Percentiles rank a stretch among this genome's conserved stretches.
Conservation (phyloP, 2,797 vertebrate genomes). For the Halcyon smyrnensis region DNA sequence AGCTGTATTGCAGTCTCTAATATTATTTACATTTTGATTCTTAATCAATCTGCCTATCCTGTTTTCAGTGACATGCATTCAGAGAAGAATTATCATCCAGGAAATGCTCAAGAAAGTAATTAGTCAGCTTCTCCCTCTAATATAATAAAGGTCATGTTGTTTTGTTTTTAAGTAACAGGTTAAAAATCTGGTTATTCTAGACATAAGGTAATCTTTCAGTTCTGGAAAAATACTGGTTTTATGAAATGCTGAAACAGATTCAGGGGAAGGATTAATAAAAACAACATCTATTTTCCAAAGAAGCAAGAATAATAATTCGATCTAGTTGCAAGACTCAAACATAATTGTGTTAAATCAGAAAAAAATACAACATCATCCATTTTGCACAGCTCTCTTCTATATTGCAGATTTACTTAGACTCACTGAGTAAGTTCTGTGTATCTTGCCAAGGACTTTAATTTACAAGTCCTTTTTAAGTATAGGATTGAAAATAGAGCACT, state of each 20-base stretch:
- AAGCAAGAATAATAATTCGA: neutral
- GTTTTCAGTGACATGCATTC: neutral
- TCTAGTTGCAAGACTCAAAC: neutral
- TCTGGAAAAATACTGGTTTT: neutral
- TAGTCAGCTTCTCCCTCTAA: neutral
- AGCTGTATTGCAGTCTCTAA: neutral
- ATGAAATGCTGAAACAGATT: neutral
- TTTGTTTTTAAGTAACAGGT: neutral
- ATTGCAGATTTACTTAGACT: neutral
- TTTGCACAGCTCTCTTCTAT: neutral
- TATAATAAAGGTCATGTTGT: neutral
- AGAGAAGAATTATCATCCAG: neutral
- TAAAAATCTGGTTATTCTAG: neutral
- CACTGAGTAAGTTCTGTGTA: neutral
- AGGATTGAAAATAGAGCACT: conserved; percentile 10
- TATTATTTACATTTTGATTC: neutral
- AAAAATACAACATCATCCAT: neutral
- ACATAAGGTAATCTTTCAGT: neutral
- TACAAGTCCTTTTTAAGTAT: conserved; percentile 10
- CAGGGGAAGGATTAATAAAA: neutral
- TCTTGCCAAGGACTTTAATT: conserved; percentile 8
- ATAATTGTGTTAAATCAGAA: neutral
- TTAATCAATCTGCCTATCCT: neutral
- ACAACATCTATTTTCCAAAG: neutral
- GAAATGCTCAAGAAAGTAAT: neutral